Base-by-base conservation (phyloP, 2,113 vertebrate genomes). In the Polypterus bichir region DNA sequence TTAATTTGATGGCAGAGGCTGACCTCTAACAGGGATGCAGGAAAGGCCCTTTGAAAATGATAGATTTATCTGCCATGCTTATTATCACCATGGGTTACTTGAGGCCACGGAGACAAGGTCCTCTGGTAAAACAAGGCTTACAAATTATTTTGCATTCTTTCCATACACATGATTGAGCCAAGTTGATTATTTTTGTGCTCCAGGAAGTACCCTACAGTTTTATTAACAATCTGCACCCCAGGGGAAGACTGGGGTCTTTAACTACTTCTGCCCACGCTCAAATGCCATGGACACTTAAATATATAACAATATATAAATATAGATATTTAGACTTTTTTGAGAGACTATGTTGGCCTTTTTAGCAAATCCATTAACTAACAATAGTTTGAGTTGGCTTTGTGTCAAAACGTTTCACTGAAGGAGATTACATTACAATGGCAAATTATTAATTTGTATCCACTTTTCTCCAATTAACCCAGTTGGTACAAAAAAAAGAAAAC, bases 381-480 rank as follows among this genome's bases (percentile, higher is more conserved):
- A 27, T 27, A 27, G 27, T 27, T 27, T 27, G 27, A 27, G 27
- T 27, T 27, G 27, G 27, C 27, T 27, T 27, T 27, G 27, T 27
- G 27, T 27, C 27, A 27, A 27, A 27, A 27, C 27, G 27, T 27
- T 79, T 81, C 75, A 76, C 79, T 64, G 66, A 66, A 68, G 67
- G 73, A 68, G 79, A 76, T 76, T 76, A 69, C 75, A 76, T 79
- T 81, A 73, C 83, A 84, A 80, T 83, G 83, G 81, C 82, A 79
- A 85, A 82, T 87, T 86, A 85, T 86, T 85, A 86, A 87, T 86
- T 83, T 85, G 82, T 84, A 80, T 81, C 85, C 86, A 83, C 77
- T 85, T 86, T 83, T 73, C 76, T 75, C 86, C 83, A 85, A 69
- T 72, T 71, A 66, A 63, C 68, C 75, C 74, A 77, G 75, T 81